Conservation (phyloP, 1,140 invertebrate genomes). For the Oscheius sp. region DNA sequence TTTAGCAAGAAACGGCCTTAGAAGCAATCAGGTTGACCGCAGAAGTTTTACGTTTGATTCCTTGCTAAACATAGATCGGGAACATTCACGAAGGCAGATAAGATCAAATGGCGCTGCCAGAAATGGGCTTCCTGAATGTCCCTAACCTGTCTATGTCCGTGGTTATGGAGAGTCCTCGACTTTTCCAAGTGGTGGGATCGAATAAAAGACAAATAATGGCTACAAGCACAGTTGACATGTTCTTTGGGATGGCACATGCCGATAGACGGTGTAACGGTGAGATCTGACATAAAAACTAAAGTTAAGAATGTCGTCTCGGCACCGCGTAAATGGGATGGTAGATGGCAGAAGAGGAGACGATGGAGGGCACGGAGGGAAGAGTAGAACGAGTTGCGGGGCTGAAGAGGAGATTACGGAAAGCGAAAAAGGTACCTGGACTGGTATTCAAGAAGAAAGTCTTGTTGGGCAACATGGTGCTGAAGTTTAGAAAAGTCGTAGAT, state of each 20-base stretch:
- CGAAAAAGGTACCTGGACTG: neutral
- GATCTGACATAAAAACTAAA: neutral
- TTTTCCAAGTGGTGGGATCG: neutral
- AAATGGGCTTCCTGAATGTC: too few species aligned
- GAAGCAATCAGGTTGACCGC: neutral
- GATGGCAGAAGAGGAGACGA: too few species aligned
- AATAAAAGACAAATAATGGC: neutral
- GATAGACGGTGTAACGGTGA: neutral
- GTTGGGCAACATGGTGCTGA: neutral
- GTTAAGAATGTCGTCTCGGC: neutral
- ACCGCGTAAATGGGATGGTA: too few species aligned
- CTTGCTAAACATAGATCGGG: neutral
- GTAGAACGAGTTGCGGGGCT: neutral
- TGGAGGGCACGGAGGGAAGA: too few species aligned
- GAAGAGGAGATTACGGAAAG: neutral
- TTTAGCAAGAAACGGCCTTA: too few species aligned
- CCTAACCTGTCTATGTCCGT: too few species aligned
- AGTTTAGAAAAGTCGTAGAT: too few species aligned
- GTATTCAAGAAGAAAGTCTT: too few species aligned
- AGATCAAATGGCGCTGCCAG: too few species aligned
- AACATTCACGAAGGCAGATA: too few species aligned
- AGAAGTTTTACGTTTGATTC: neutral
- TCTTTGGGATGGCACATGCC: neutral
- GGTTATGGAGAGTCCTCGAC: too few species aligned
- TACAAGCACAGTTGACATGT: neutral